Evolutionary conservation across 2,888 invertebrate species (phyloP).

Genomic region (Neoascia interrupta): DNA sequence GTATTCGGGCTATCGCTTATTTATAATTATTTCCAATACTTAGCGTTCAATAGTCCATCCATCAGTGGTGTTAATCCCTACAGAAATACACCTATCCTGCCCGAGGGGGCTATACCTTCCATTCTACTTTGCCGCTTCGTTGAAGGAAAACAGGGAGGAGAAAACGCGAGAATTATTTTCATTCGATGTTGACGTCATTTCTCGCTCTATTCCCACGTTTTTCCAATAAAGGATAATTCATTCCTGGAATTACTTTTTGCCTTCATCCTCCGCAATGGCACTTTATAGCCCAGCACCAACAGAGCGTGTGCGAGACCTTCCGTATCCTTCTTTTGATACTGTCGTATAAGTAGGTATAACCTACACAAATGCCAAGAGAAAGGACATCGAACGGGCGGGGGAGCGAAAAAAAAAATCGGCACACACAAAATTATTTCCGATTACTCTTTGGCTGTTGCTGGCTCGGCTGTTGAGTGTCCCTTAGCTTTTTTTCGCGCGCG

Average conservation of each 20-base stretch:
- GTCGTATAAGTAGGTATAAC: too few relatives aligned
- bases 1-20: neutral
- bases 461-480: conserved; percentile 34
- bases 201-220: conserved; percentile 45
- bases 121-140: conserved; percentile 32
- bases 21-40: conserved; percentile 18
- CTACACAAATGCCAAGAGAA: conserved; percentile 39
- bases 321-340: too few relatives aligned
- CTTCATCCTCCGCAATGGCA: neutral
- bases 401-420: conserved; percentile 14
- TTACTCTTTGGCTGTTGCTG: conserved; percentile 39
- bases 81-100: conserved; percentile 1
- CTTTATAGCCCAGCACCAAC: conserved; percentile 1
- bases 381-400: too few relatives aligned
- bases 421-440: conserved; percentile 62
- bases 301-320: neutral
- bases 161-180: conserved; percentile 35
- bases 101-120: neutral
- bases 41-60: conserved; percentile 25
- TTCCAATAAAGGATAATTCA: conserved; percentile 63
- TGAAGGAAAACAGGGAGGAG: conserved; percentile 37
- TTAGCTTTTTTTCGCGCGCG: conserved; percentile 34
- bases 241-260: conserved; percentile 43
- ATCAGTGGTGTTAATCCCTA: conserved; percentile 10
- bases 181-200: conserved; percentile 45